Percentiles rank a stretch among this genome's conserved stretches.
These are phyloP conservation scores for Maniola hyperantus DNA, from an alignment of 2,888 invertebrate species.

Conservation along the genomic window DNA sequence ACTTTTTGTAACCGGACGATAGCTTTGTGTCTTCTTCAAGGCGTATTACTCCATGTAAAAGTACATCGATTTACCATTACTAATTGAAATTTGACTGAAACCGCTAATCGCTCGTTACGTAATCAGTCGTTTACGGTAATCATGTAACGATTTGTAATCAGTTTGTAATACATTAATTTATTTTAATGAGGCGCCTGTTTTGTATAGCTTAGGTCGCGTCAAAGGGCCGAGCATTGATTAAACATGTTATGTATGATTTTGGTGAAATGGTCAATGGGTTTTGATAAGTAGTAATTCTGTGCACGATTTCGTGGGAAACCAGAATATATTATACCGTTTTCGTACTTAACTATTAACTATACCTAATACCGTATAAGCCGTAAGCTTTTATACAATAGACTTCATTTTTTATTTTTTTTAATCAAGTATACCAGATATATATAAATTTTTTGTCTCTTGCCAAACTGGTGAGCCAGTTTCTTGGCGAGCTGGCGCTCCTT, in stretches of 20 bases:
- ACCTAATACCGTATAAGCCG: too few relatives aligned
- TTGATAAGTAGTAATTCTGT: background rate
- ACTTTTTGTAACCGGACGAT: background rate
- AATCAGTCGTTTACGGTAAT: slow-evolving; percentile 21
- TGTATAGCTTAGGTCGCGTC: too few relatives aligned
- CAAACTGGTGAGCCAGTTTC: too few relatives aligned
- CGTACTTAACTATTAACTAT: too few relatives aligned
- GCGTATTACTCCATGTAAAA: background rate
- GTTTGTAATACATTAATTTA: slow-evolving; percentile 9
- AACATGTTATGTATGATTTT: background rate
- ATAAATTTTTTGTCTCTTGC: too few relatives aligned
- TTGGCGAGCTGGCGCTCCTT: too few relatives aligned
- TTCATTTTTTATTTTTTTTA: too few relatives aligned
- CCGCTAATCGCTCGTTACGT: slow-evolving; percentile 19
- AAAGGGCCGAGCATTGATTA: background rate
- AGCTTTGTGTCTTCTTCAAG: background rate
- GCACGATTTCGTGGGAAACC: background rate
- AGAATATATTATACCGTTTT: background rate
- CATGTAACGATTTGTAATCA: slow-evolving; percentile 22
- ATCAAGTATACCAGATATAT: too few relatives aligned
- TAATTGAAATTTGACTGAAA: slow-evolving; percentile 22
- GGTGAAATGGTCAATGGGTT: background rate
- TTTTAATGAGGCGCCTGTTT: slow-evolving; percentile 21
- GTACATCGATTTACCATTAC: slow-evolving; percentile 13
- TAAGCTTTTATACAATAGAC: too few relatives aligned